Base-by-base conservation (phyloP, 2,888 invertebrate genomes). In the Andrena minutula region DNA sequence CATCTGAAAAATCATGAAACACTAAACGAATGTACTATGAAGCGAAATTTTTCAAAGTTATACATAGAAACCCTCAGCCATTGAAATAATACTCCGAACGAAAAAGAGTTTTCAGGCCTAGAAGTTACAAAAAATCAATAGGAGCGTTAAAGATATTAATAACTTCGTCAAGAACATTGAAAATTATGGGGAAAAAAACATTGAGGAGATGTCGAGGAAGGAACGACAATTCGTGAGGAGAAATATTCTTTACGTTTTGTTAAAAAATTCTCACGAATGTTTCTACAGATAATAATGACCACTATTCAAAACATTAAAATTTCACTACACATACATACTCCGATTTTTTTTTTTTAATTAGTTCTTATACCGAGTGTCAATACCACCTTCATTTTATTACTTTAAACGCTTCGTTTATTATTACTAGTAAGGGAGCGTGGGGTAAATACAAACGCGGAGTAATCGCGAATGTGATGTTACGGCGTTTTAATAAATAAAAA, bases 101-200 rank as follows among this genome's bases (percentile, higher is more conserved):
- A 60, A 60, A 53, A 66, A 68, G 28, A 72, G 32, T 71, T 80
- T 51, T 60, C 71, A 80, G 41, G 79, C 35, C 79, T 78, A 78
- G 79, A 63, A 80, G 66, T 61, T 78, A 72, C 65, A 80, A 80
- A 80, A 79, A 80, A 80, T 80, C 79, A 80, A 80, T 80, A 80
- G 61, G 26, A 32, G 53, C 79, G 51, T 49, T 66, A 78, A 66
- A 35, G 79, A 56, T 80, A 80, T 80, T 72, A 71, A 80, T 80
- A 80, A 71, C 71, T 26, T 61, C 32, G 16, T 32, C 79, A 80
- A 78, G 79, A 73, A 80, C 60, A 77, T 1, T 78, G 32, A 71
- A 79, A 81, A 84, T 71, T 61, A 70, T 73, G 32, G 70, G 23
- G 30, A 35, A 64, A 47, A 66, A 51, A 71, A 70, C 12, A 30